Conservation (phyloP, 2,797 vertebrate genomes). For the Caiman crocodilus region DNA sequence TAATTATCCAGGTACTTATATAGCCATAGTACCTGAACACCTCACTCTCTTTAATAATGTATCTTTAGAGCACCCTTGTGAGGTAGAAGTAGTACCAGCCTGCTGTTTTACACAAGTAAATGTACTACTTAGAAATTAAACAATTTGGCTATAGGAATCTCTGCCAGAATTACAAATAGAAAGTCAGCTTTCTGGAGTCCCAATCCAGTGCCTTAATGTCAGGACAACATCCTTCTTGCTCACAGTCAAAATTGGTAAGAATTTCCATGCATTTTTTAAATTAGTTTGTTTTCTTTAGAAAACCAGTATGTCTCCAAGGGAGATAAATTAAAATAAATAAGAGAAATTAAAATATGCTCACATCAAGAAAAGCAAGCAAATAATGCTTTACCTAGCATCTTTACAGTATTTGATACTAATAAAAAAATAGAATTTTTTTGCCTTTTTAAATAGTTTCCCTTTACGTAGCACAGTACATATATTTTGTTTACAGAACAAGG, state of each 20-base stretch:
- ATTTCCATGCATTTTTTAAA: not conserved
- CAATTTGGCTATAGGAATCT: not conserved
- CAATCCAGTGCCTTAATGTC: not conserved
- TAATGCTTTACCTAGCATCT: not conserved
- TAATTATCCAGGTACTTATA: not conserved
- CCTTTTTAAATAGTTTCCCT: not conserved
- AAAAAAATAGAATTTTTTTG: not conserved
- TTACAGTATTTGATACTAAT: not conserved
- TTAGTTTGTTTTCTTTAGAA: not conserved
- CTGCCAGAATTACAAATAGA: not conserved
- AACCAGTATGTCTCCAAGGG: not conserved
- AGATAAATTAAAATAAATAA: not conserved
- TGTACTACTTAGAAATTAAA: not conserved
- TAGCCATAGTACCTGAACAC: not conserved
- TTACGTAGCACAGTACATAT: not conserved
- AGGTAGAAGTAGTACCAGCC: not conserved
- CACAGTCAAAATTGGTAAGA: not conserved
- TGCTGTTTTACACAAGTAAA: not conserved
- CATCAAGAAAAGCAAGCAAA: not conserved
- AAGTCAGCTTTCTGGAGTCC: not conserved
- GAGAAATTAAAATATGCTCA: not conserved
- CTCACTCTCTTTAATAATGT: not conserved
- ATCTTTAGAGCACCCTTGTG: not conserved
- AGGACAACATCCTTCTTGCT: not conserved
- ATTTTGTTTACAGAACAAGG: not conserved